These are phyloP conservation scores for Danionella dracula DNA, from an alignment of 2,797 vertebrate species.

Conservation along the genomic window DNA sequence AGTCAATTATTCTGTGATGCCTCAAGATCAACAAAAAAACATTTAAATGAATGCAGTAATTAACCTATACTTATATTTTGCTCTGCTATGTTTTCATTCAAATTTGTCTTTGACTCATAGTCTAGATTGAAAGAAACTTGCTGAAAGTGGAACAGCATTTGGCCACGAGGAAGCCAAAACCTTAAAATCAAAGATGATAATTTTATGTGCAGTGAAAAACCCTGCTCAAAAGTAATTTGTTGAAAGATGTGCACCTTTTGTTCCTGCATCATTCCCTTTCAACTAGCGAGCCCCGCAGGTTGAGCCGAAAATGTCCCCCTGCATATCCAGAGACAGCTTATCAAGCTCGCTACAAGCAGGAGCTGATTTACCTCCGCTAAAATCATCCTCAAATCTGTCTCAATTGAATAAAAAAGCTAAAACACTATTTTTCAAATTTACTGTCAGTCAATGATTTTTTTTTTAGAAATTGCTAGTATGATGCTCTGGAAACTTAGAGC, in stretches of 20 bases:
- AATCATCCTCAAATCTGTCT: constrained; percentile 18
- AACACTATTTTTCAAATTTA: too few species aligned
- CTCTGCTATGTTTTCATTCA: too few species aligned
- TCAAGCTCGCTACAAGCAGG: constrained; percentile 10
- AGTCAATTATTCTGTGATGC: too few species aligned
- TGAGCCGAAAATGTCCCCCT: constrained; percentile 5
- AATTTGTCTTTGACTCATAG: neutral
- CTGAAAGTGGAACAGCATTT: neutral
- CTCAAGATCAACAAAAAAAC: too few species aligned
- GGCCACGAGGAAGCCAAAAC: neutral
- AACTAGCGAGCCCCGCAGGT: constrained; percentile 18
- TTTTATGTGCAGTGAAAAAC: too few species aligned
- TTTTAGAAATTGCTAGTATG: too few species aligned
- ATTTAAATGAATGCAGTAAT: too few species aligned
- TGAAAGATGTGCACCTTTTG: constrained; percentile 37
- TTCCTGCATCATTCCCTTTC: constrained; percentile 53
- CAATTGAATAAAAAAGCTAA: too few species aligned
- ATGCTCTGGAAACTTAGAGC: too few species aligned
- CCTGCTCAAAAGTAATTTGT: constrained; percentile 36
- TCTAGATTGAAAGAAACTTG: neutral
- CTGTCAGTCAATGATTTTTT: too few species aligned
- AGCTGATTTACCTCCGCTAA: constrained; percentile 9
- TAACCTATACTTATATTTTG: too few species aligned
- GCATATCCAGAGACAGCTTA: constrained; percentile 11
- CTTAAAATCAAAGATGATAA: neutral